Base-by-base conservation (phyloP, 2,888 invertebrate genomes). In the Heteromurus nitidus region DNA sequence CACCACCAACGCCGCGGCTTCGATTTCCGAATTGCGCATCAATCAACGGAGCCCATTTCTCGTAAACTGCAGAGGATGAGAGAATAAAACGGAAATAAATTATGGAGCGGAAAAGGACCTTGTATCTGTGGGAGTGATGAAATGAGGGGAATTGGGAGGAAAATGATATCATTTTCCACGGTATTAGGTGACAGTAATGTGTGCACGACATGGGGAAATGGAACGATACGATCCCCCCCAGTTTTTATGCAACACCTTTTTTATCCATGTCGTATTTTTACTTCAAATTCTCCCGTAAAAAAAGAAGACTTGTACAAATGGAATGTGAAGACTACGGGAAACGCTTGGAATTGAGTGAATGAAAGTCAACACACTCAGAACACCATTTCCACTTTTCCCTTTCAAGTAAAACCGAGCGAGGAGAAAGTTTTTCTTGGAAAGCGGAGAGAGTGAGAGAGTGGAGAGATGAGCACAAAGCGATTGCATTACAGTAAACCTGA, bases 81-180 rank as follows among this genome's bases (percentile, higher is more conserved):
- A n/a, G n/a, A n/a, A 3, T 22, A 22, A 55, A 55, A 24, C 55
- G 55, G 55, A 55, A 55, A 24, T 55, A 55, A 55, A 55, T 55
- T 55, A 55, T 55, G 20, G 3, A 55, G 24, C 47, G n/a, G 5
- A 24, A 24, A 24, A 55, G 20, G 22, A 55, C 20, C 5, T 9
- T 55, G 22, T 7, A 11, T 7, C 22, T 55, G 22, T 5, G n/a
- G 24, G 55, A 7, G 5, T 55, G 55, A 55, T 20, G 24, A 55
- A 55, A 55, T 55, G 24, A 9, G 22, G 22, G 9, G 22, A 55
- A 55, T 24, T 55, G 24, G 9, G n/a, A 55, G 7, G 3, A 5
- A 24, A 22, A 55, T 55, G 55, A 22, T 22, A 24, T 55, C 24
- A 22, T 55, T 55, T 22, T 5, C 20, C 20, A 55, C 22, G 24